A percentile compares a stretch with the other conserved stretches of the same genome.
These are phyloP conservation scores for Lepidocyrtoides sp. DNA, from an alignment of 2,888 invertebrate genomes.

Conservation along the genomic window DNA sequence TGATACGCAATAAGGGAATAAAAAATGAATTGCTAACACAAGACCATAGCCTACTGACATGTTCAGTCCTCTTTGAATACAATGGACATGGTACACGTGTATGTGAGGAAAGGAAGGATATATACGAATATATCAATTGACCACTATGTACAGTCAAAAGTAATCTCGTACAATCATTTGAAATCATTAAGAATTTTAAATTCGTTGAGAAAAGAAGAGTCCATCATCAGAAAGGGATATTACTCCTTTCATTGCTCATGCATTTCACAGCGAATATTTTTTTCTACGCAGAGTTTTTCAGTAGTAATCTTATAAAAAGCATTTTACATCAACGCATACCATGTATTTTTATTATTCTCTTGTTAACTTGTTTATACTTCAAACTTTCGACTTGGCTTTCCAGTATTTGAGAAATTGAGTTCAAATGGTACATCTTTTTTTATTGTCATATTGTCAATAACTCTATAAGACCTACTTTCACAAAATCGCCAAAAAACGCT, in stretches of 20 bases:
- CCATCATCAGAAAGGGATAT: background rate
- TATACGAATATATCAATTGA: background rate
- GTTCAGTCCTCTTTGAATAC: background rate
- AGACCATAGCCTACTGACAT: conserved; percentile 23
- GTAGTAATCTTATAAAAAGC: too few species aligned
- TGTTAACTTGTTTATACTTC: too few species aligned
- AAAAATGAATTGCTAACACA: conserved; percentile 62
- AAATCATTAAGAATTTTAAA: conserved; percentile 54
- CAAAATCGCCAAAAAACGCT: background rate
- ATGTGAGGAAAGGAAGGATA: too few species aligned
- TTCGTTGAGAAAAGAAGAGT: background rate
- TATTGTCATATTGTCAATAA: conserved; percentile 18
- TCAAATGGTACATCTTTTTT: conserved; percentile 21
- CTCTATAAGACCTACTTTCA: conserved; percentile 24
- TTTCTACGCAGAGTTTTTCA: background rate
- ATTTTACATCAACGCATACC: too few species aligned
- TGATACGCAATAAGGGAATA: conserved; percentile 60
- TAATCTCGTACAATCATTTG: background rate
- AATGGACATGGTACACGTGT: background rate
- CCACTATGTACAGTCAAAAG: background rate
- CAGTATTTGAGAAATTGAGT: conserved; percentile 35
- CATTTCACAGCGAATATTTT: background rate
- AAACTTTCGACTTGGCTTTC: background rate
- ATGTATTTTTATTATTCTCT: too few species aligned
- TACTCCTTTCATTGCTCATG: background rate